These are phyloP conservation scores for Malurus cyaneus DNA, from an alignment of 2,113 vertebrate species.

Conservation along the genomic window DNA sequence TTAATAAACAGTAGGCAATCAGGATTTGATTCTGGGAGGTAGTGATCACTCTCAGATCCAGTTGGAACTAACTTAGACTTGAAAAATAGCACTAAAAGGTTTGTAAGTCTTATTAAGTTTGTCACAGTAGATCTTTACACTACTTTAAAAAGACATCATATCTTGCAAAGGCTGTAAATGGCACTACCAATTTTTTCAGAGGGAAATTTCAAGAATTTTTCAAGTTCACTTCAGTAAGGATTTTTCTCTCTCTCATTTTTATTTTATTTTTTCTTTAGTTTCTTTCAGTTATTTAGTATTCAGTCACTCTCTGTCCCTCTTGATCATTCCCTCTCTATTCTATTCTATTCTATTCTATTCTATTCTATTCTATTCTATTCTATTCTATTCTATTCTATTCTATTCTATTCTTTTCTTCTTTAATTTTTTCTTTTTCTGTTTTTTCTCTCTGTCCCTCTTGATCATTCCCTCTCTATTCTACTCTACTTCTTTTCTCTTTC, in stretches of 20 bases:
- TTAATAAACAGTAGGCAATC: background rate
- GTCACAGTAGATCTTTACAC: background rate
- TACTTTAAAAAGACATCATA: background rate
- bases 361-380: too few relatives aligned
- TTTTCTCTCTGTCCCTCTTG: background rate
- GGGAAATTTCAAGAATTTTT: background rate
- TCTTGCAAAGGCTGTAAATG: background rate
- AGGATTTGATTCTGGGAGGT: background rate
- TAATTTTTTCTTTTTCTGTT: too few relatives aligned
- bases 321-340: background rate
- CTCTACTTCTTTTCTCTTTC: background rate
- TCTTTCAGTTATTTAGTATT: background rate
- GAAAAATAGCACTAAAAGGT: background rate
- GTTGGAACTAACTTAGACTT: background rate
- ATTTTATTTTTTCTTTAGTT: background rate
- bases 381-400: background rate
- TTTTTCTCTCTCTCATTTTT: background rate
- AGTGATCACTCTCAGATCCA: background rate
- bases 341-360: background rate
- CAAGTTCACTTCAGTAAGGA: background rate
- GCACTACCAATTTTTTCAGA: background rate
- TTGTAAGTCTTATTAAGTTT: background rate
- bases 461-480: background rate
- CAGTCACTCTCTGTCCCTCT: background rate
- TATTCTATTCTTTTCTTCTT: background rate